Conservation (phyloP, 2,113 vertebrate species). For the Peromyscus leucopus region DNA sequence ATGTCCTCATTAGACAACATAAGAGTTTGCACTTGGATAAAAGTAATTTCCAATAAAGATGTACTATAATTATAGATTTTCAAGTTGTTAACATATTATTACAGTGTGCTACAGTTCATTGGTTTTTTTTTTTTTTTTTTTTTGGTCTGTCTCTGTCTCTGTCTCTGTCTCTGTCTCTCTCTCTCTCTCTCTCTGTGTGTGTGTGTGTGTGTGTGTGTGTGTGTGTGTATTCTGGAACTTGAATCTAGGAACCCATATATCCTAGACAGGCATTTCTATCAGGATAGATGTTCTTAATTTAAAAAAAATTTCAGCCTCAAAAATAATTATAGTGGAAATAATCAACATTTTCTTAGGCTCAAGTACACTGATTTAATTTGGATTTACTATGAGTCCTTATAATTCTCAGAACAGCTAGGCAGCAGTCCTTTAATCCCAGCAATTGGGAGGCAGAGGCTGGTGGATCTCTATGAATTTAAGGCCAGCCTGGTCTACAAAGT, state of each 20-base stretch:
- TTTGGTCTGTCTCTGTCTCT: too few relatives aligned
- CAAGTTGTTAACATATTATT: neutral
- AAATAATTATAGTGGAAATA: neutral
- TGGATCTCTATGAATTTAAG: too few relatives aligned
- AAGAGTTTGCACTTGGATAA: neutral
- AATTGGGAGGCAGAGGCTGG: too few relatives aligned
- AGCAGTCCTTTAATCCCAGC: too few relatives aligned
- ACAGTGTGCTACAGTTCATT: neutral
- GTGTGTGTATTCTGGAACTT: neutral
- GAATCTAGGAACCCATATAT: neutral
- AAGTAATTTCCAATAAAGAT: neutral
- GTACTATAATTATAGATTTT: neutral
- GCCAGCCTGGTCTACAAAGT: too few relatives aligned
- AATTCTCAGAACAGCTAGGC: neutral
- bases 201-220: neutral
- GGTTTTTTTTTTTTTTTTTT: too few relatives aligned
- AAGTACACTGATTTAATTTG: neutral
- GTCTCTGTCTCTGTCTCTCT: too few relatives aligned
- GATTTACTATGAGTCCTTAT: neutral
- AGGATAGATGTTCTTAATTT: neutral
- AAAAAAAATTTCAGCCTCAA: neutral
- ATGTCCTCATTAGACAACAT: neutral
- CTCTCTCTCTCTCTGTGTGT: too few relatives aligned
- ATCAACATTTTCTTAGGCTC: neutral
- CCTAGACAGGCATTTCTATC: neutral